phyloP scores from a whole-genome alignment of 2,797 vertebrate genomes.

The Carduelis carduelis region DNA sequence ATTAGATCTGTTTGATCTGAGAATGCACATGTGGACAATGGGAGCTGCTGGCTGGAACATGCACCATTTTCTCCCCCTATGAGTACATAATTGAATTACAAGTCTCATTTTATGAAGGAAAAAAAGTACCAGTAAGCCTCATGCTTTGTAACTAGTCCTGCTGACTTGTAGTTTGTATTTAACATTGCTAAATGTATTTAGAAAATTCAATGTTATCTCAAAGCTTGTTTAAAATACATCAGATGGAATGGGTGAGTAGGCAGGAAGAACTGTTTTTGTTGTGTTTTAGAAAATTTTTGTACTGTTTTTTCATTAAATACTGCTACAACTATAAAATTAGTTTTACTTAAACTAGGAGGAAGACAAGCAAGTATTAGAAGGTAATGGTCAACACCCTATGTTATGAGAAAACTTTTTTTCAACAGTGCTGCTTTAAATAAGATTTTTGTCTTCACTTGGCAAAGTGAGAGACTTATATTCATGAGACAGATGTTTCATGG shows the following conservation, averaged over 20 bases:
- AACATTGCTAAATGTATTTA: neutral
- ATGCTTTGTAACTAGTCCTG: neutral
- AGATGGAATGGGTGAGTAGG: neutral
- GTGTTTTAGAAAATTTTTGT: neutral
- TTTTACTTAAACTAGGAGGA: neutral
- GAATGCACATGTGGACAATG: slow-evolving; percentile 67
- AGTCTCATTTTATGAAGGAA: slow-evolving; percentile 51
- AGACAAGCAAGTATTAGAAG: neutral
- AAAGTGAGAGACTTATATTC: neutral
- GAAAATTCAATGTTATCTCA: neutral
- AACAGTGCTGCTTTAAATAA: neutral
- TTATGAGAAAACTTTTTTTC: neutral
- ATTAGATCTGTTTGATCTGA: slow-evolving; percentile 74
- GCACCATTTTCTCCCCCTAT: slow-evolving; percentile 55
- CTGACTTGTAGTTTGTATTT: neutral
- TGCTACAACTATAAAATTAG: neutral
- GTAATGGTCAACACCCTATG: neutral
- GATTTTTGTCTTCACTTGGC: neutral
- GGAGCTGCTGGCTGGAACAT: slow-evolving; percentile 65
- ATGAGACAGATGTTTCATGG: neutral
- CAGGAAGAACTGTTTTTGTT: neutral
- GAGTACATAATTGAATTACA: slow-evolving; percentile 70
- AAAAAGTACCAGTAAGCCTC: neutral
- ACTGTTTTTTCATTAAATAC: neutral
- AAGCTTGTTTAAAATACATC: neutral